These are phyloP conservation scores for Drosophila nebulosa DNA, from an alignment of 1,140 invertebrate species.

Conservation along the genomic window DNA sequence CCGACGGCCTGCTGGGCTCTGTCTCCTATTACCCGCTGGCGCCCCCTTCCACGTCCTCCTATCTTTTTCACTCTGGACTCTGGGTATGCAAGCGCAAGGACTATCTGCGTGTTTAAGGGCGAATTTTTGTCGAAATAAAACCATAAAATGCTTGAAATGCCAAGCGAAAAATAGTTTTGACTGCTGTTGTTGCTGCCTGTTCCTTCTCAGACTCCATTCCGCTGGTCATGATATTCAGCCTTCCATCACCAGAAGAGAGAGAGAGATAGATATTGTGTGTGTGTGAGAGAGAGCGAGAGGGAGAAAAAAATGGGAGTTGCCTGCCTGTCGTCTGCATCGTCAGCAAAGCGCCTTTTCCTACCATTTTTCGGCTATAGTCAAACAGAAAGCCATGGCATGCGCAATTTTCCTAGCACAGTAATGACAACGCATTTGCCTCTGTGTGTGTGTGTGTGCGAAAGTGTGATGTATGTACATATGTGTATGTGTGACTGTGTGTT, in stretches of 20 bases:
- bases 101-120: slow-evolving; percentile 70
- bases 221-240: not conserved
- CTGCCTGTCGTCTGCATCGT: slow-evolving; percentile 39
- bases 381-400: slow-evolving; percentile 74
- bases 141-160: slow-evolving; percentile 77
- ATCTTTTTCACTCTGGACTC: slow-evolving; percentile 2
- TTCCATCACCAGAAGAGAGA: not conserved
- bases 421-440: slow-evolving; percentile 51
- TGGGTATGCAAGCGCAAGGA: slow-evolving; percentile 62
- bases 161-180: slow-evolving; percentile 78
- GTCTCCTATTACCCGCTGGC: not conserved
- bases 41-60: not conserved
- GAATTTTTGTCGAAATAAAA: slow-evolving; percentile 76
- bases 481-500: no score
- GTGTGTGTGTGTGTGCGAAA: slow-evolving; percentile 14
- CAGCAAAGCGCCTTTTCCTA: slow-evolving; percentile 19
- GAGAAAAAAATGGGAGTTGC: not conserved
- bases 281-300: not conserved
- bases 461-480: slow-evolving; percentile 16
- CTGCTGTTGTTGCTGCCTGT: slow-evolving; percentile 32
- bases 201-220: not conserved
- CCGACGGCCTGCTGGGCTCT: slow-evolving; percentile 8
- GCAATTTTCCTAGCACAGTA: slow-evolving; percentile 72
- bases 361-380: slow-evolving; percentile 41
- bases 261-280: not conserved